Evolutionary conservation across 2,888 invertebrate genomes (phyloP).

Genomic region (Cecidostiba fungosa): DNA sequence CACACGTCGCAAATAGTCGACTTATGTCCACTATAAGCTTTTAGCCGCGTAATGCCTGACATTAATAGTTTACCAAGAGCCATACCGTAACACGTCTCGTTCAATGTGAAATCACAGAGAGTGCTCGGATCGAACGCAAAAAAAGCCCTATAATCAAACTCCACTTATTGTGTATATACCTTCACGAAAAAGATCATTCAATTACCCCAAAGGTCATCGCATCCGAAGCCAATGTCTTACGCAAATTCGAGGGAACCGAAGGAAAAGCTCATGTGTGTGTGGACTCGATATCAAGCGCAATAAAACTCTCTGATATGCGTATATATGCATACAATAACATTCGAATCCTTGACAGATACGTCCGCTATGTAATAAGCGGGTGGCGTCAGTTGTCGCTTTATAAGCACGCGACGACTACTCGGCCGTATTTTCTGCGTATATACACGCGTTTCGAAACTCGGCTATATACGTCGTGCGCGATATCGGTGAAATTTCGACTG

Average conservation of each 20-base stretch:
- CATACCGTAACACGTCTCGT: neutral
- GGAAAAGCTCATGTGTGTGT: neutral
- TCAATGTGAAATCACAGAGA: neutral
- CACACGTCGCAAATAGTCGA: neutral
- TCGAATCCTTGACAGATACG: constrained; percentile 40
- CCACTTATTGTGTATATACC: neutral
- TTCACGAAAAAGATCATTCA: too few relatives aligned
- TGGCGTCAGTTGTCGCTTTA: neutral
- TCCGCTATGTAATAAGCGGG: constrained; percentile 43
- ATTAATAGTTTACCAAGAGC: neutral
- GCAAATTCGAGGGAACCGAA: neutral
- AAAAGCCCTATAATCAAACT: neutral
- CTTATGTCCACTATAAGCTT: neutral
- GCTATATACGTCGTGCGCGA: neutral
- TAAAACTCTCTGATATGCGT: neutral
- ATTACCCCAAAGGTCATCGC: neutral
- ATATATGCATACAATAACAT: neutral
- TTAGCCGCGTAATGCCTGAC: neutral
- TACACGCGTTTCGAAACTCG: neutral
- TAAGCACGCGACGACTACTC: neutral
- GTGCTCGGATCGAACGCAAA: too few relatives aligned
- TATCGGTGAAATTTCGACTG: neutral
- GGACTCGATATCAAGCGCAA: neutral
- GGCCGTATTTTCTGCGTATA: neutral
- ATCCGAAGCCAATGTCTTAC: neutral